Conservation (phyloP, 2,797 vertebrate species). For the Sebastes iracundus region DNA sequence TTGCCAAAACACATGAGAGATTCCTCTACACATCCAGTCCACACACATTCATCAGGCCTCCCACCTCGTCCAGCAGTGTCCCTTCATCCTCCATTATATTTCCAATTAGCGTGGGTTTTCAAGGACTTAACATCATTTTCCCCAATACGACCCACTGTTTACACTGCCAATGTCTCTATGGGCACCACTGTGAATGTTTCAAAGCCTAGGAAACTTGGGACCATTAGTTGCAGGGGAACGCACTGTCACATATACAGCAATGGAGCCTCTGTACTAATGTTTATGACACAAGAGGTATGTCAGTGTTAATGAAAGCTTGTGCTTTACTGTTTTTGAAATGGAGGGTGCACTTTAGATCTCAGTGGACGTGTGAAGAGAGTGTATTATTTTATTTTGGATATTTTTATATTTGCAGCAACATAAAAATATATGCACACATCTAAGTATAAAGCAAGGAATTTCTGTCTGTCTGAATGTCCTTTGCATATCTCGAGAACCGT, state of each 20-base stretch:
- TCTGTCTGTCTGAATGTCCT: background rate
- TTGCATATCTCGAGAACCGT: background rate
- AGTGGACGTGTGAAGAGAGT: background rate
- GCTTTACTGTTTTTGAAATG: slow-evolving; percentile 9
- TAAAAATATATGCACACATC: background rate
- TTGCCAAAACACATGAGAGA: slow-evolving; percentile 54
- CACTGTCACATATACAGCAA: slow-evolving; percentile 24
- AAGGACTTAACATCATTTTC: slow-evolving; percentile 66
- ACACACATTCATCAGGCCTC: slow-evolving; percentile 60
- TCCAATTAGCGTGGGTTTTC: slow-evolving; percentile 71
- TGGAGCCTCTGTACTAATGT: slow-evolving; percentile 26
- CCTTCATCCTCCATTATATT: slow-evolving; percentile 78
- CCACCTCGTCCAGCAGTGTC: slow-evolving; percentile 63
- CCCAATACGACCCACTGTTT: slow-evolving; percentile 46
- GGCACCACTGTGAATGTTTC: slow-evolving; percentile 36
- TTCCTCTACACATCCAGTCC: slow-evolving; percentile 49
- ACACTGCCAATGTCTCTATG: slow-evolving; percentile 52
- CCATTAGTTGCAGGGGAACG: slow-evolving; percentile 30
- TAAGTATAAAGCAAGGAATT: background rate
- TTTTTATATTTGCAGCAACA: background rate
- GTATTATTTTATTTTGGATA: background rate
- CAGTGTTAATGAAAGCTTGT: slow-evolving; percentile 19
- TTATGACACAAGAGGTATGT: slow-evolving; percentile 34
- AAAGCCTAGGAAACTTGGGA: slow-evolving; percentile 30
- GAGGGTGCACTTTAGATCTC: background rate